A percentile compares a stretch with the other conserved stretches of the same genome.
These are phyloP conservation scores for Acipenser ruthenus DNA, from an alignment of 2,797 vertebrate species.

Conservation along the genomic window DNA sequence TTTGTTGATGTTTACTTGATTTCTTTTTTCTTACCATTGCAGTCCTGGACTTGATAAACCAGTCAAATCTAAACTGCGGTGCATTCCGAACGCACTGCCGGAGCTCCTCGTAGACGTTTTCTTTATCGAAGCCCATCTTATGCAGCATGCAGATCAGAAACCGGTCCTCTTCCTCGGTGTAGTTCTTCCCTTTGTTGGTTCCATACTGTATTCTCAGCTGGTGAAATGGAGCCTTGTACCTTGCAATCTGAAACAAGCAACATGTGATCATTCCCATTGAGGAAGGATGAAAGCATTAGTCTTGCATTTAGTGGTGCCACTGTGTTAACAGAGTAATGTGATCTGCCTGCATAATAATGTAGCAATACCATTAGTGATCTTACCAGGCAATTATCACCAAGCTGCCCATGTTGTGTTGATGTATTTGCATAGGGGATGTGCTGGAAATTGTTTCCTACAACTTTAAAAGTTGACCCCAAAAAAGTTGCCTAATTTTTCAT, in stretches of 20 bases:
- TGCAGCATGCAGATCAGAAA: constrained; percentile 82
- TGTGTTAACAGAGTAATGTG: not conserved
- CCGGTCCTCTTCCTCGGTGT: constrained; percentile 77
- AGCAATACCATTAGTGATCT: no score
- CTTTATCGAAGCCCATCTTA: constrained; percentile 83
- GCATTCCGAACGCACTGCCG: constrained; percentile 79
- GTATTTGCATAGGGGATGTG: no score
- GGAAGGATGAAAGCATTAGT: no score
- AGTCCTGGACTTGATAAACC: constrained; percentile 82
- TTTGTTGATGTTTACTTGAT: not conserved
- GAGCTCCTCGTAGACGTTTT: constrained; percentile 77
- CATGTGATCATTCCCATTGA: no score
- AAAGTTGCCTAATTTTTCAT: no score
- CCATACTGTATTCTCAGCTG: constrained; percentile 78
- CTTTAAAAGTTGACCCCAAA: no score
- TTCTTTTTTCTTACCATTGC: constrained; percentile 63
- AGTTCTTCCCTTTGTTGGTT: constrained; percentile 81
- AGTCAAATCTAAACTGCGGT: constrained; percentile 78
- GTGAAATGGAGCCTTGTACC: constrained; percentile 80
- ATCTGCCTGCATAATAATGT: no score
- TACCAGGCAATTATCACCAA: no score
- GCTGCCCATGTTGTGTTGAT: no score
- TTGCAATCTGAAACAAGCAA: constrained; percentile 59
- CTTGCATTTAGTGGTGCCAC: no score
- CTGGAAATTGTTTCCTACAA: no score